Evolutionary conservation across 2,888 invertebrate species (phyloP), one percentile per base, ranked within the genome.

Genomic region (Nomada flava): DNA sequence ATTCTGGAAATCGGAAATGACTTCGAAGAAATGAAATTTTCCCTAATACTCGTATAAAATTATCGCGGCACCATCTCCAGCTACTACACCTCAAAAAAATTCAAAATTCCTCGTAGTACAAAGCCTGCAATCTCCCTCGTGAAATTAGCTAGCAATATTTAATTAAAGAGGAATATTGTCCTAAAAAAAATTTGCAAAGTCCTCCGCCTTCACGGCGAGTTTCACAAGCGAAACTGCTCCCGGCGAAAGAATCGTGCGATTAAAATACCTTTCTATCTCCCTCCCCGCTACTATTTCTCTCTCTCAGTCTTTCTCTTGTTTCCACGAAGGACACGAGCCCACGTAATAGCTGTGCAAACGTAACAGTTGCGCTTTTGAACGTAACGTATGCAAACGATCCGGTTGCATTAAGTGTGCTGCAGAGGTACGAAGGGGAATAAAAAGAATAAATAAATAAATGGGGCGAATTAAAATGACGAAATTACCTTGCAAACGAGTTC

Each of bases 401-500:
- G 67, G 62, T 80, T 78, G 70, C 79, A 62, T 71, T 78, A 62
- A 71, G 36, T 44, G 44, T 59, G 20, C 4, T 9, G 3, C 15
- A 47, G 11, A 26, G 1, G 53, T 10, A 50, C 3, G 50, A 50
- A 20, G 7, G 29, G 13, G 20, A 13, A 18, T 2, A 15, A 36
- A 29, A n/a, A 50, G 2, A 10, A 18, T 1, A 9, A 11, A 47
- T 20, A n/a, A 11, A 18, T 42, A 53, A 72, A 86, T 70, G 69
- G 63, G 65, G 65, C 60, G 70, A 73, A 60, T 62, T 52, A 67
- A 73, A 71, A 75, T 75, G 73, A 75, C 29, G 74, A 79, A 74
- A 84, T 95, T 92, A 98, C 99, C 94, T 98, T 96, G 92, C 96
- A 97, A 59, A 99, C 96, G 2, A 99, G 97, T 59, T 98, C 97